A percentile compares a stretch with the other conserved stretches of the same genome.
These are phyloP conservation scores for Xylophagus ater DNA, from an alignment of 2,888 invertebrate genomes.

Conservation along the genomic window DNA sequence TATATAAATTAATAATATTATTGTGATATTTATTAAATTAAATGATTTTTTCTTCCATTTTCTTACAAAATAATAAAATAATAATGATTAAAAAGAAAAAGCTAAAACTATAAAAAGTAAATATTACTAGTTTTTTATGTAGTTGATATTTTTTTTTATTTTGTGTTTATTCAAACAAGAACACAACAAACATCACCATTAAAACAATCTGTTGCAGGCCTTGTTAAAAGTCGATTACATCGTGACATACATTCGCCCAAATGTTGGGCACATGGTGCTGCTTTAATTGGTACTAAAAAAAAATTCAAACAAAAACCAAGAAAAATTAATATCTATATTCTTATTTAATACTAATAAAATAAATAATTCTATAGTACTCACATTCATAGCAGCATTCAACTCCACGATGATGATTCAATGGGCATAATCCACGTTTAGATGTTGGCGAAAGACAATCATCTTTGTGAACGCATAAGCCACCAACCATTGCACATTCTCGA, in stretches of 20 bases:
- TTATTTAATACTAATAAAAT: neutral
- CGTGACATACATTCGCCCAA: conserved; percentile 30
- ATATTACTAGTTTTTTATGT: no score
- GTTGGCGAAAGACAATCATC: conserved; percentile 29
- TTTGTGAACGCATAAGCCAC: conserved; percentile 32
- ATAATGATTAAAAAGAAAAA: no score
- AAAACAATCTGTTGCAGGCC: conserved; percentile 32
- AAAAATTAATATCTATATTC: conserved; percentile 19
- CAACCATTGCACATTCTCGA: conserved; percentile 31
- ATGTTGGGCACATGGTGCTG: conserved; percentile 32
- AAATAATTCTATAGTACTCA: conserved; percentile 21
- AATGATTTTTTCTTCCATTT: no score
- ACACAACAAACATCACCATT: conserved; percentile 33
- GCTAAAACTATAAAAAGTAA: no score
- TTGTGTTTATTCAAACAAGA: no score
- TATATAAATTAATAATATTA: no score
- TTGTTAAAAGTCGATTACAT: conserved; percentile 25
- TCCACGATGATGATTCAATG: conserved; percentile 26
- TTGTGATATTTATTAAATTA: no score
- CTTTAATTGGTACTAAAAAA: conserved; percentile 30
- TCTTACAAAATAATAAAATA: no score
- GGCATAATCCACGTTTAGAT: conserved; percentile 32
- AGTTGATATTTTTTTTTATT: no score
- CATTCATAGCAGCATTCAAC: conserved; percentile 37
- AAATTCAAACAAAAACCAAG: conserved; percentile 2